Evolutionary conservation across 2,888 invertebrate genomes (phyloP).

Genomic region (Ariolimax columbianus): DNA sequence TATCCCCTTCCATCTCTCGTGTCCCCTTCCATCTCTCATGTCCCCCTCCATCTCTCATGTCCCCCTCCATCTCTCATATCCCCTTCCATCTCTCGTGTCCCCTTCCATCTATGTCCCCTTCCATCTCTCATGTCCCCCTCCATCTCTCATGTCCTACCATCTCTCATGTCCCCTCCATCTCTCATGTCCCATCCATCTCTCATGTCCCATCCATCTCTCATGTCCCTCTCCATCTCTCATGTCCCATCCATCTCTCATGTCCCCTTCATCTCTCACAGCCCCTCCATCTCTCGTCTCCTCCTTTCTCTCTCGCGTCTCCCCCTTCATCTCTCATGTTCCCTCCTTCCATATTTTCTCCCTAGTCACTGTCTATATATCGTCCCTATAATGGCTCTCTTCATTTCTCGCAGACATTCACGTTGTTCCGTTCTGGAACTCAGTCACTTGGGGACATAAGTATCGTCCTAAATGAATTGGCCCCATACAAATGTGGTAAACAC

Average conservation of each 20-base stretch:
- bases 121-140: not conserved
- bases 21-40: slow-evolving; percentile 4
- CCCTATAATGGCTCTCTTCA: slow-evolving; percentile 6
- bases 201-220: not conserved
- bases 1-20: not conserved
- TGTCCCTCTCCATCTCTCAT: slow-evolving; percentile 1
- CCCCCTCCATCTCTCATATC: not conserved
- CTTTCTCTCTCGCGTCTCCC: not conserved
- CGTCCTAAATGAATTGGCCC: too few relatives aligned
- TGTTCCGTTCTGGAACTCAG: too few relatives aligned
- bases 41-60: not conserved
- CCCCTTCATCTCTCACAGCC: not conserved
- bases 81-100: not conserved
- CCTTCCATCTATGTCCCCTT: not conserved
- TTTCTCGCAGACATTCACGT: too few relatives aligned
- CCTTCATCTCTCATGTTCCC: not conserved
- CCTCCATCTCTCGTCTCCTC: not conserved
- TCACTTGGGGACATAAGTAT: too few relatives aligned
- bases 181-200: slow-evolving; percentile 1
- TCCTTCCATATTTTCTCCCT: not conserved
- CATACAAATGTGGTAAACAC: too few relatives aligned
- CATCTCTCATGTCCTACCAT: too few relatives aligned
- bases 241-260: not conserved
- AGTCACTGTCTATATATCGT: slow-evolving; percentile 25
- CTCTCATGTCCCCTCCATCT: not conserved